These are phyloP conservation scores for Argynnis bischoffii DNA, from an alignment of 2,888 invertebrate species.

Conservation along the genomic window DNA sequence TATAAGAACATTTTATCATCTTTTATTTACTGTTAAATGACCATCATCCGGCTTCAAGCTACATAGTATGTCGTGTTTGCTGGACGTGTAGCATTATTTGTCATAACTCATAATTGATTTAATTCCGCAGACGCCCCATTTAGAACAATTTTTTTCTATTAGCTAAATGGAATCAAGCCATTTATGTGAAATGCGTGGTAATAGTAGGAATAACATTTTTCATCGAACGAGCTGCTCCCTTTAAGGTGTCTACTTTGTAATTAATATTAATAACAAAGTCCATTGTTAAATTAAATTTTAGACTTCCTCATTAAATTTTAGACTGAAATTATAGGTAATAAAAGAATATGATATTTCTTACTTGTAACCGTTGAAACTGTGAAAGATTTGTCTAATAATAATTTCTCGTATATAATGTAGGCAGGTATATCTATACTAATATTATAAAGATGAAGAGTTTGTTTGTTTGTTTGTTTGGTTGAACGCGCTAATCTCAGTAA, in stretches of 20 bases:
- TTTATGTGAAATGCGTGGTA: slow-evolving; percentile 6
- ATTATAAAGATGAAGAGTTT: too few relatives aligned
- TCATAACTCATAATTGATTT: slow-evolving; percentile 30
- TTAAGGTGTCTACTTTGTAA: neutral
- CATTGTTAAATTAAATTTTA: neutral
- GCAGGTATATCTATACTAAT: too few relatives aligned
- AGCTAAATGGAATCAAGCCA: slow-evolving; percentile 26
- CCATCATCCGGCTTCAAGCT: too few relatives aligned
- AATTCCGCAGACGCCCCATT: slow-evolving; percentile 11
- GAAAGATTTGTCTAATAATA: too few relatives aligned
- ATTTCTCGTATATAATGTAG: too few relatives aligned
- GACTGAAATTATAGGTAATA: too few relatives aligned
- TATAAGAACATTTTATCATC: too few relatives aligned
- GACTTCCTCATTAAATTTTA: neutral
- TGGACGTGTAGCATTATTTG: neutral
- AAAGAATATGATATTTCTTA: too few relatives aligned
- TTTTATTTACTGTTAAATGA: too few relatives aligned
- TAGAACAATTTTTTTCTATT: slow-evolving; percentile 25
- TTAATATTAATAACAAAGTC: neutral
- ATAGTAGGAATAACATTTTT: neutral
- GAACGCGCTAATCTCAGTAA: too few relatives aligned
- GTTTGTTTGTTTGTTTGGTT: too few relatives aligned
- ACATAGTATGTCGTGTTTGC: neutral
- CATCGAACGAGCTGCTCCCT: slow-evolving; percentile 4
- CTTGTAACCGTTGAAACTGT: too few relatives aligned